Conservation (phyloP, 2,888 invertebrate genomes). For the Brachyopa scutellaris region DNA sequence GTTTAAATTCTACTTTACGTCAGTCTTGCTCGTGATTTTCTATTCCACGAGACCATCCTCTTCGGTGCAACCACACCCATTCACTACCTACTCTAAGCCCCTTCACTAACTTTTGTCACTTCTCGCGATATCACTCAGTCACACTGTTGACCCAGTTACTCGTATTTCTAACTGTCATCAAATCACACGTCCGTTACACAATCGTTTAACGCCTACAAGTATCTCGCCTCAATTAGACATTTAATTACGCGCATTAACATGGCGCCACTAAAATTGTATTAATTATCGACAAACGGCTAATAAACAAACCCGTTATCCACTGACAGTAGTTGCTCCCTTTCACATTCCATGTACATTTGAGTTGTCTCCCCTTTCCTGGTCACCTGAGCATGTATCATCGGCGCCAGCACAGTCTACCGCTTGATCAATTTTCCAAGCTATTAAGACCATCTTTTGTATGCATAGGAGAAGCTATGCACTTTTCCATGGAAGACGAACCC, state of each 20-base stretch:
- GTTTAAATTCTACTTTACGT: no score
- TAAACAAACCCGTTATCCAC: no score
- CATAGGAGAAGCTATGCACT: conserved; percentile 19
- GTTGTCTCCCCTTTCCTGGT: conserved; percentile 7
- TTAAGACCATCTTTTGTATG: conserved; percentile 49
- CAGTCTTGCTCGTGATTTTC: no score
- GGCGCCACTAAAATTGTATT: conserved; percentile 3
- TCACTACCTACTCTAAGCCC: no score
- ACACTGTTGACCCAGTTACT: no score
- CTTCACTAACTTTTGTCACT: no score
- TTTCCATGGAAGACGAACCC: conserved; percentile 45
- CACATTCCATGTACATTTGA: conserved; percentile 18
- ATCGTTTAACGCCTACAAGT: neutral
- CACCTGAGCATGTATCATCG: conserved; percentile 10
- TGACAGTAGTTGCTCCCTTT: conserved; percentile 19
- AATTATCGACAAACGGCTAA: neutral
- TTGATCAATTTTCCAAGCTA: conserved; percentile 39
- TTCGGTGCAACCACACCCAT: no score
- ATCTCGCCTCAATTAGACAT: neutral
- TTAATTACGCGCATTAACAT: neutral
- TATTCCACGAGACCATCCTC: no score
- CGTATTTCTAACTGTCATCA: no score
- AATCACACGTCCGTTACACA: neutral
- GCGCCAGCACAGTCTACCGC: conserved; percentile 39
- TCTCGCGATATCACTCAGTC: no score